Evolutionary conservation across 2,113 vertebrate genomes (phyloP).

Genomic region (Isurus oxyrinchus): DNA sequence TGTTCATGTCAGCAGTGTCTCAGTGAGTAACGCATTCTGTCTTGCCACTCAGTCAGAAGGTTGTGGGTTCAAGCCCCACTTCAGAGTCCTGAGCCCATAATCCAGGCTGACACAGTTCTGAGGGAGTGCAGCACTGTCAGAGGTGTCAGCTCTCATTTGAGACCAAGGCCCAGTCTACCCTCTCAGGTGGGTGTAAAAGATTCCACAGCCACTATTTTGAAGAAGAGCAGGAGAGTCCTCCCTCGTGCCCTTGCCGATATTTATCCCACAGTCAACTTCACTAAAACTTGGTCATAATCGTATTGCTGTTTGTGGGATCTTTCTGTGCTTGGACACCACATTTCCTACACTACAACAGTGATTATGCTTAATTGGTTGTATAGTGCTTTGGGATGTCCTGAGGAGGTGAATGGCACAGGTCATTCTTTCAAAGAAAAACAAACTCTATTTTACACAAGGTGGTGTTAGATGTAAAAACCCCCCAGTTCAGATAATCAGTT

Average conservation of each 20-base stretch:
- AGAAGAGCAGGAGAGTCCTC: too few species aligned
- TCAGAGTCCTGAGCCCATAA: not conserved
- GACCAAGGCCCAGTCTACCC: too few species aligned
- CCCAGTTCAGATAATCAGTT: too few species aligned
- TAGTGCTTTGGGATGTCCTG: too few species aligned
- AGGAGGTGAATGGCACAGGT: too few species aligned
- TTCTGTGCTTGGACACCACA: not conserved
- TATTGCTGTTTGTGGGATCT: not conserved
- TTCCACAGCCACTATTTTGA: not conserved
- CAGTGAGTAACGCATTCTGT: not conserved
- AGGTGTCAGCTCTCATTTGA: too few species aligned
- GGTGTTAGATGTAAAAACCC: not conserved
- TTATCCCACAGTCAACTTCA: not conserved
- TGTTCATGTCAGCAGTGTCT: too few species aligned
- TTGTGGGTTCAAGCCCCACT: not conserved
- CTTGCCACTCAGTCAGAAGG: not conserved
- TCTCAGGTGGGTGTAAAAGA: not conserved
- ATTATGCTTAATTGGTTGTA: too few species aligned
- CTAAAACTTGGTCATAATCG: not conserved
- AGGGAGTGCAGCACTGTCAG: not conserved
- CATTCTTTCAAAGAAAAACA: too few species aligned
- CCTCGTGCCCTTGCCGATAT: not conserved
- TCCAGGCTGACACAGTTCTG: not conserved
- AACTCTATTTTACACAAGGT: too few species aligned
- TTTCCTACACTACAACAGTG: not conserved